A percentile compares a stretch with the other conserved stretches of the same genome.
These are phyloP conservation scores for Cheirogaleus major DNA, from an alignment of 2,797 vertebrate genomes.

Conservation along the genomic window DNA sequence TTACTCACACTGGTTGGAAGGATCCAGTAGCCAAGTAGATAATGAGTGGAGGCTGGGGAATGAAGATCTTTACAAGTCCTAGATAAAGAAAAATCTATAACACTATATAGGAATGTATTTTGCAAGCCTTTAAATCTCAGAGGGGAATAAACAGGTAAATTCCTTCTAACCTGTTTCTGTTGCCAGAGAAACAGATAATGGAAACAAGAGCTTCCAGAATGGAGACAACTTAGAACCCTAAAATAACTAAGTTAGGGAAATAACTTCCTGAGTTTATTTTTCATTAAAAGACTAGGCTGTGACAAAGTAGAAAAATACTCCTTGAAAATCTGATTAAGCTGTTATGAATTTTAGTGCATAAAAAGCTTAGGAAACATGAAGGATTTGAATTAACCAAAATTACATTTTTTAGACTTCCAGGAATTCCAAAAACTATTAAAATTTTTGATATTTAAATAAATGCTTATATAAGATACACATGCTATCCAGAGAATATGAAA, in stretches of 20 bases:
- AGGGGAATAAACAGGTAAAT: not conserved
- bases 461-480: not conserved
- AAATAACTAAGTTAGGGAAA: not conserved
- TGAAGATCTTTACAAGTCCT: not conserved
- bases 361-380: constrained; percentile 33
- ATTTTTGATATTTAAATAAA: constrained; percentile 10
- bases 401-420: not conserved
- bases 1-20: not conserved
- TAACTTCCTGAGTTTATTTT: not conserved
- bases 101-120: not conserved
- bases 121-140: not conserved
- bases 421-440: not conserved
- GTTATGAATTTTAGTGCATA: not conserved
- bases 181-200: not conserved
- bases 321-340: constrained; percentile 10
- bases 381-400: not conserved
- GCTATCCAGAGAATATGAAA: not conserved
- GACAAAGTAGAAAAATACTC: not conserved
- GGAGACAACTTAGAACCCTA: not conserved
- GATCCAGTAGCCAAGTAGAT: constrained; percentile 2
- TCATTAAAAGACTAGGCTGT: not conserved
- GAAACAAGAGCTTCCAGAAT: not conserved
- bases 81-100: not conserved
- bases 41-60: not conserved
- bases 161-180: not conserved